Evolutionary conservation across 2,797 vertebrate genomes (phyloP), one percentile per base, ranked within the genome.

Genomic region (Onychomys leucogaster): DNA sequence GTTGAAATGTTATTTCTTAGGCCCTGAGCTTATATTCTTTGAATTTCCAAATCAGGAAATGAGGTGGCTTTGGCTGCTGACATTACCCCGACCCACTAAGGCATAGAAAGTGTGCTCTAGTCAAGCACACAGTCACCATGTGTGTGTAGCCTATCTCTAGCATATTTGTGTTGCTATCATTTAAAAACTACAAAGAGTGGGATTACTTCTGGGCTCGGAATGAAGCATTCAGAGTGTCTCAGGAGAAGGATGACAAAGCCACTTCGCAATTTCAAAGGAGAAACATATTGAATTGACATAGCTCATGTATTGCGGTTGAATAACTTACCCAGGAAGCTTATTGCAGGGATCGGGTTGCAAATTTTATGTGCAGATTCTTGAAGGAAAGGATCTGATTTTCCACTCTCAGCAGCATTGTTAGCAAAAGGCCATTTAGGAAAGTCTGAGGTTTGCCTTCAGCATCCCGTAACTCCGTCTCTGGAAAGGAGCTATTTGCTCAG

Each of bases 311-410:
- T 96, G 63, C 0, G 27, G 69, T 71, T 92, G 83, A 89, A 71
- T 91, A 93, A 94, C 59, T 75, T 90, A 89, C 85, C 73, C 69
- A 89, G 82, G 14, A 75, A 92, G 78, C 80, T 95, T 94, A 84
- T 93, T 83, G 59, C 80, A 90, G 49, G 92, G 73, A 43, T 95
- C 93, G 90, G 81, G 65, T 96, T 98, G 80, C 94, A 94, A 59
- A 94, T 97, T 97, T 96, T 94, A 96, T 96, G 94, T 95, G 89
- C 92, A 95, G 43, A 97, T 96, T 96, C 94, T 95, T 97, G 83
- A 98, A 95, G 95, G 75, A 93, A 97, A 94, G 82, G 81, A 95
- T 98, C 97, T 94, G 92, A 96, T 96, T 97, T 97, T 98, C 92
- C 94, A 94, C 61, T 95, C 75, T 97, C 95, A 83, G 96, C 88